Percentiles rank a stretch among this genome's conserved stretches.
Conservation (phyloP, 2,113 vertebrate species). For the Halichoerus grypus region DNA sequence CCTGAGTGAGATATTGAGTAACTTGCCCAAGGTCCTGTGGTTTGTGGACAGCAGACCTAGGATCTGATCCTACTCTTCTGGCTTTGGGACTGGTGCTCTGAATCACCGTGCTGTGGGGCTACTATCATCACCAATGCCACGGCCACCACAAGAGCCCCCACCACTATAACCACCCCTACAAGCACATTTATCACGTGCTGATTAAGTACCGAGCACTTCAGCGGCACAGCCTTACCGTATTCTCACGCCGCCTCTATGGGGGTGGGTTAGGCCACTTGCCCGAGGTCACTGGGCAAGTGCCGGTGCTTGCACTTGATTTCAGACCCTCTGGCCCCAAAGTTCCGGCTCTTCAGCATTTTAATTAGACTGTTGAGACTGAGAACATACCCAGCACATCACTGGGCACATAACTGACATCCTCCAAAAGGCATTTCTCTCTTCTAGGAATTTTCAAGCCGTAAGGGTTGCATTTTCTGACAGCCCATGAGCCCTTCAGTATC, state of each 20-base stretch:
- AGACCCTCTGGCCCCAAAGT: background rate
- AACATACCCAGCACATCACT: background rate
- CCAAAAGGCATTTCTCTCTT: background rate
- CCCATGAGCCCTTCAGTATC: background rate
- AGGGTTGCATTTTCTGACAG: slow-evolving; percentile 26
- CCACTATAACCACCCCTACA: rapidly evolving
- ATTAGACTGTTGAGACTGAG: background rate
- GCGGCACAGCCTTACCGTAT: background rate
- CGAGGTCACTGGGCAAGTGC: background rate
- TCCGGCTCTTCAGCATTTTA: background rate
- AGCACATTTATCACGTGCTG: rapidly evolving
- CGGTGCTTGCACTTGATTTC: background rate
- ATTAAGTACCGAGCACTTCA: background rate
- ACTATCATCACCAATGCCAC: rapidly evolving
- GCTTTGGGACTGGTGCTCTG: background rate
- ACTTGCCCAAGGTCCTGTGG: background rate
- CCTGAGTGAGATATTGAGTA: background rate
- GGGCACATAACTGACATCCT: background rate
- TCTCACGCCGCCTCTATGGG: background rate
- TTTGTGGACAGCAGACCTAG: background rate
- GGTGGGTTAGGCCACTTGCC: background rate
- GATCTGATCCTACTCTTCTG: background rate
- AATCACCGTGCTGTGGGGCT: background rate
- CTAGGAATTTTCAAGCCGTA: background rate
- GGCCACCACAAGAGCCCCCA: too few species aligned